Conservation (phyloP, 2,113 vertebrate genomes). For the Cercopithecus mona region DNA sequence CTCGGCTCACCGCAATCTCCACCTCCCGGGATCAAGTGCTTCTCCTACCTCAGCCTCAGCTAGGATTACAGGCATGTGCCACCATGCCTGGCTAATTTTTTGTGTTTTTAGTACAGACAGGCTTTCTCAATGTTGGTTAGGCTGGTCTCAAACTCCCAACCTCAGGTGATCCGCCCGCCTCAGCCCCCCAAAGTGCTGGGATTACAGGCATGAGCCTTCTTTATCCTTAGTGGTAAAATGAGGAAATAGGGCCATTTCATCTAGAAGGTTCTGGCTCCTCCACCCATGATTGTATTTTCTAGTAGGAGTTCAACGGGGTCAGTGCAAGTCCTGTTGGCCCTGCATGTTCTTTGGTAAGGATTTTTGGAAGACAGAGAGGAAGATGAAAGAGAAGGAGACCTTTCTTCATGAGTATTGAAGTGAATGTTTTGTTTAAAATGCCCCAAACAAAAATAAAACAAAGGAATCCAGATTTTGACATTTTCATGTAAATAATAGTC, state of each 20-base stretch:
- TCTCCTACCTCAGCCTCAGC: too few relatives aligned
- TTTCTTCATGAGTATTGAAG: neutral
- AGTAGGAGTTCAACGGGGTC: neutral
- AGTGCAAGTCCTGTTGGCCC: neutral
- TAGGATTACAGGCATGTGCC: too few relatives aligned
- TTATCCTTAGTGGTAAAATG: neutral
- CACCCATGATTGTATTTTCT: neutral
- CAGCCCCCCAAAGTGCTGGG: too few relatives aligned
- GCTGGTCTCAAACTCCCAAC: too few relatives aligned
- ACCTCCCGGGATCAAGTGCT: too few relatives aligned
- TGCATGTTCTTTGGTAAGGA: neutral
- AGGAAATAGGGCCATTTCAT: neutral
- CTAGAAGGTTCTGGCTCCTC: neutral
- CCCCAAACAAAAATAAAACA: conserved; percentile 31
- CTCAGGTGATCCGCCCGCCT: too few relatives aligned
- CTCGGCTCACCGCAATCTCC: too few relatives aligned
- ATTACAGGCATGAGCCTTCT: neutral
- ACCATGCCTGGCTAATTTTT: too few relatives aligned
- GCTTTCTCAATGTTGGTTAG: too few relatives aligned
- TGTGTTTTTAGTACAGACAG: too few relatives aligned
- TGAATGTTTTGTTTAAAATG: conserved; percentile 38
- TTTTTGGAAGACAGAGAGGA: conserved; percentile 31
- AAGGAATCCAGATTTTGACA: conserved; percentile 38
- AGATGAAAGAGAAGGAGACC: neutral
- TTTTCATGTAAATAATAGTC: conserved; percentile 41